Base-by-base conservation (phyloP, 2,888 invertebrate species). In the Dinocampus coccinellae region DNA sequence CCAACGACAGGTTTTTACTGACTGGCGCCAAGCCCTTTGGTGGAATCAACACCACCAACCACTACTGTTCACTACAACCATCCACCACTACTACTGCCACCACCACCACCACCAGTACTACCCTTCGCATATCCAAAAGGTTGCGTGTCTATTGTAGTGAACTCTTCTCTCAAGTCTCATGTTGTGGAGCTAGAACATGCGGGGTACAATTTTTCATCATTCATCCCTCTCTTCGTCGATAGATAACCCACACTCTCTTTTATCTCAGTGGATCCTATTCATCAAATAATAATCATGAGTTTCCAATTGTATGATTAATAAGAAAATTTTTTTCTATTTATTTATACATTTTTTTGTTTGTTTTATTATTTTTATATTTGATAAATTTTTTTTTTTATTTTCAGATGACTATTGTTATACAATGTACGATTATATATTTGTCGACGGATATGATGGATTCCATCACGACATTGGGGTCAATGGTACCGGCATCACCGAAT, bases 1-100 rank as follows among this genome's bases (percentile, higher is more conserved):
- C 80, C 79, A 76, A 77, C 78, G 82, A 73, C 78, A 80, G 80
- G 82, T 79, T 79, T 81, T 80, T 77, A 83, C 84, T 83, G 80
- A 82, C 70, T 76, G 71, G 62, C 72, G 75, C 69, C 73, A 70
- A 71, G 72, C 68, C 61, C 16, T 75, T 73, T 70, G 72, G 67
- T 42, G 60, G 13, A 68, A 63, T 39, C 22, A 52, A 65, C 73
- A 69, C 73, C 71, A 53, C 75, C 66, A 75, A 75, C 82, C 69
- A 24, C 39, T 10, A 24, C 24, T 55, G 16, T 13, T 57, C 29
- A 26, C 33, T 57, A 57, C 34, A 20, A 16, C 9, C 20, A 47
- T 47, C 47, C 47, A 39, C 39, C 39, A 47, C 47, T 7, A 26
- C 16, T 57, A 57, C 34, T 2, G 6, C 20, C 20, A 47, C 16